phyloP scores from a whole-genome alignment of 2,888 invertebrate species.

The Agriopis aurantiaria region DNA sequence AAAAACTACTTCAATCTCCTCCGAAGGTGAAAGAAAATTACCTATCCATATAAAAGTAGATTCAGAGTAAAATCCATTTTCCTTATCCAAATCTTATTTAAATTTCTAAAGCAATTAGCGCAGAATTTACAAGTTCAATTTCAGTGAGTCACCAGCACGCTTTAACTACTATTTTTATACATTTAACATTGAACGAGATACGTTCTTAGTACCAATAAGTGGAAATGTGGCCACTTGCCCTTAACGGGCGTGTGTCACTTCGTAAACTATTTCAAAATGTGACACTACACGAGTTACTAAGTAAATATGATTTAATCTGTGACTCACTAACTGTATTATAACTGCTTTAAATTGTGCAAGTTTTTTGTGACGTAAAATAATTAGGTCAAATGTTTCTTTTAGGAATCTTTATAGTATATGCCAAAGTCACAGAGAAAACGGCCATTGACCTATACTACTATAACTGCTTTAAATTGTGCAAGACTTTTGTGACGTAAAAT shows the following conservation, averaged over 20 bases:
- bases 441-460: too few species aligned
- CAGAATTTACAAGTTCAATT: constrained; percentile 14
- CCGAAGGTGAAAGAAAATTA: too few species aligned
- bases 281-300: not conserved
- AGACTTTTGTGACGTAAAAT: not conserved
- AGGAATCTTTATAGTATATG: too few species aligned
- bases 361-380: not conserved
- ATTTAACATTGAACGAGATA: constrained; percentile 15
- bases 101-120: constrained; percentile 4
- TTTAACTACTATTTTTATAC: constrained; percentile 12
- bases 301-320: not conserved
- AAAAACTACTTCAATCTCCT: too few species aligned
- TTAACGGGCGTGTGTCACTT: constrained; percentile 10
- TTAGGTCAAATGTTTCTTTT: not conserved
- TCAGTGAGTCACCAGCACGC: constrained; percentile 5
- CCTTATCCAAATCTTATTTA: not conserved
- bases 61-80: too few species aligned
- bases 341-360: not conserved
- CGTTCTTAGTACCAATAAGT: constrained; percentile 2
- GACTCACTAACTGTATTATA: not conserved
- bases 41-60: too few species aligned
- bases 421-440: too few species aligned
- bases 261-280: constrained; percentile 5
- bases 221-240: constrained; percentile 12
- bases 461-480: not conserved